Evolutionary conservation across 2,888 invertebrate species (phyloP), one percentile per base, ranked within the genome.

Genomic region (Drosophila subsilvestris): DNA sequence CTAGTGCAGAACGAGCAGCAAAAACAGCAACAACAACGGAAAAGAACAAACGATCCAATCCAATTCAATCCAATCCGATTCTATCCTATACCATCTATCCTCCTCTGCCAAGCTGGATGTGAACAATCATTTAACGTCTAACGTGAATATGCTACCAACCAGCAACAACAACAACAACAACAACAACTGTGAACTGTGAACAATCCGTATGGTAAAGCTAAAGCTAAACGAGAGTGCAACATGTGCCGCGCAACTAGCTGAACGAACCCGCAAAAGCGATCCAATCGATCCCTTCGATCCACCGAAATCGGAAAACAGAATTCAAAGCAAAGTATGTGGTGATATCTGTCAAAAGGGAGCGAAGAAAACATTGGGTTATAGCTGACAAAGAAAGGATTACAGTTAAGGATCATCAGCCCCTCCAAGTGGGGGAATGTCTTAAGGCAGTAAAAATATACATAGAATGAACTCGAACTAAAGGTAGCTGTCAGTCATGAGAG

Each of bases 191-290:
- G 63, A 70, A 71, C 63, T 73, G 74, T 59, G 58, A 59, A 51
- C 58, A 58, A 66, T 55, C 74, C 74, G 66, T 50, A 37, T 37
- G 37, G 14, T 37, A 37, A 37, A 74, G 47, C 37, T 37, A 37
- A 37, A 74, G 47, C 56, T 48, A 49, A 71, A 62, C 72, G 60
- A 63, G 49, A 57, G 68, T 76, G 73, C 68, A 72, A 74, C 62
- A 74, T 71, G 77, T 77, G 77, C 54, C 72, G 45, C 66, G 53
- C 57, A 57, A 49, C 32, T 50, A 50, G 49, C 49, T 59, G 71
- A 65, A 55, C 63, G 43, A 62, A 49, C 22, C 32, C 25, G 14
- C 14, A 14, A 14, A 6, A 14, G 7, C 37, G 14, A 37, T 7
- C 14, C 37, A 9, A 25, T 25, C 25, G 12, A 32, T 32, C 6